Evolutionary conservation across 30 jellyfish, hydroid and myxozoan species (phyloP), one percentile per base, ranked within the genome.

Genomic region (Aurelia sp.): DNA sequence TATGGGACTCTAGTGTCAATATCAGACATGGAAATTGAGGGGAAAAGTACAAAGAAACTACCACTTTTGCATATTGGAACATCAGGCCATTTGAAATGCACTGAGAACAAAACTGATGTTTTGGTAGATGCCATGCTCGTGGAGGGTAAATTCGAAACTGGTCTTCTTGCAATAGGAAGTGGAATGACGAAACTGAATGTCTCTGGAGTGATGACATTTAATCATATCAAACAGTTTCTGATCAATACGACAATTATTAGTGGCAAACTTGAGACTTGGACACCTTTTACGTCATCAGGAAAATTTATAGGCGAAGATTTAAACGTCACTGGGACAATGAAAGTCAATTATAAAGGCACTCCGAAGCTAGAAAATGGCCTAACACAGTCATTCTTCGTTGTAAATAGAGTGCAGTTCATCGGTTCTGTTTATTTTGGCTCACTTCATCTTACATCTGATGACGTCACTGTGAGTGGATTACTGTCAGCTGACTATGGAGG

Each of bases 401-500:
- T 84, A 3, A 27, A 62, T 16, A 40, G 24, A 5, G 63, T 84
- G 60, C 18, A 35, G 13, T 44, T 84, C 12, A 30, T 40, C 4
- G 93, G 93, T 5, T 63, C 75, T 4, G 93, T 76, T 5, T 62
- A 71, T 50, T 84, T 72, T 41, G 93, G 93, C 11, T 84, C 93
- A 20, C 57, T 84, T 52, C 72, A 84, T 57, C 27, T 84, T 64
- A 62, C 74, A 6, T 73, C 87, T 13, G 63, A 57, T 24, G n/a
- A 72, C 44, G 93, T 84, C 53, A 64, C 17, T 35, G 55, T 84
- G 6, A n/a, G 57, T 15, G 93, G 93, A 21, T 41, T 60, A 27
- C 24, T 84, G 31, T 53, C 93, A 8, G 80, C 67, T 41, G 81
- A 72, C 64, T 57, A 70, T 24, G 93, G 93, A 74, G 93, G 93